These are phyloP conservation scores for Barbus barbus DNA, from an alignment of 2,113 vertebrate species.

Conservation along the genomic window DNA sequence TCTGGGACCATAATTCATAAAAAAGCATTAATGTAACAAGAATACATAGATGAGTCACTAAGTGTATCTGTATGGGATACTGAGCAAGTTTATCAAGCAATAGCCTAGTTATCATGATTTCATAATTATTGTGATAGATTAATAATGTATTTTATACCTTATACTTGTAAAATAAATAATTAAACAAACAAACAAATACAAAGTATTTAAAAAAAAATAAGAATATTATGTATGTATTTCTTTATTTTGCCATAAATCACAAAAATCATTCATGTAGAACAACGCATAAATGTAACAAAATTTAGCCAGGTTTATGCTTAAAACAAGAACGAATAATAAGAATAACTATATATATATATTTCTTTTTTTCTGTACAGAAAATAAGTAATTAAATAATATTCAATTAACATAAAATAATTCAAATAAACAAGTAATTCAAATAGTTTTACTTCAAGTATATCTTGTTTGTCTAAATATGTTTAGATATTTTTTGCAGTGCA, in stretches of 20 bases:
- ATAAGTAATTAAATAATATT: neutral
- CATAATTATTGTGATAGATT: too few species aligned
- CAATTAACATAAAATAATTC: neutral
- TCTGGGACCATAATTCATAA: neutral
- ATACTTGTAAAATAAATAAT: too few species aligned
- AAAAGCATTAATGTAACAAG: neutral
- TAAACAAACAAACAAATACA: too few species aligned
- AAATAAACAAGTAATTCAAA: neutral
- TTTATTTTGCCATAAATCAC: neutral
- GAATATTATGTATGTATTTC: too few species aligned
- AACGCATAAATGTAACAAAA: neutral
- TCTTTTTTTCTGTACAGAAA: neutral
- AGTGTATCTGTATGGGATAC: too few species aligned
- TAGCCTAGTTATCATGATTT: too few species aligned
- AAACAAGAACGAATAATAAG: neutral
- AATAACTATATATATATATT: too few species aligned
- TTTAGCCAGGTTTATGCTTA: neutral
- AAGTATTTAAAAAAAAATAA: too few species aligned
- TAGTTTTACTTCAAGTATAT: too few species aligned
- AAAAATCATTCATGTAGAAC: neutral
- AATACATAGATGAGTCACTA: neutral
- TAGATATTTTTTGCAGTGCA: neutral
- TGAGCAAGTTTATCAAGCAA: too few species aligned
- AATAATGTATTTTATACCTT: too few species aligned
- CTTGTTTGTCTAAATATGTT: neutral